Conservation (phyloP, 2,113 vertebrate species). For the Chunga burmeisteri region DNA sequence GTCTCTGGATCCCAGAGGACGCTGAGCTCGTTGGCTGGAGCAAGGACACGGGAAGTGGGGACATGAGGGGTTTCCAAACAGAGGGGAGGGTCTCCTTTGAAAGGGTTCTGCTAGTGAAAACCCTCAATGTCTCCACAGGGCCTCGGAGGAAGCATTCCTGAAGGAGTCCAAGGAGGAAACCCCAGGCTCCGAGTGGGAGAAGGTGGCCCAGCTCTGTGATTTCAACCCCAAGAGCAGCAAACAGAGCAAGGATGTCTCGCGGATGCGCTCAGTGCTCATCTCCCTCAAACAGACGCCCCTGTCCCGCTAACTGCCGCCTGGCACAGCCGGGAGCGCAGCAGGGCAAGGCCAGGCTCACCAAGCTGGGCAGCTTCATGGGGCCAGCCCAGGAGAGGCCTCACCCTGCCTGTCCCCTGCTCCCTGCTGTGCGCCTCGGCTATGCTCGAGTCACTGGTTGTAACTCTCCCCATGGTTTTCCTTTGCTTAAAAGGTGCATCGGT, state of each 20-base stretch:
- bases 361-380: background rate
- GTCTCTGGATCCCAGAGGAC: background rate
- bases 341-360: background rate
- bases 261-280: slow-evolving; percentile 97
- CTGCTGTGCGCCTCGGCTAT: slow-evolving; percentile 8
- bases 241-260: slow-evolving; percentile 96
- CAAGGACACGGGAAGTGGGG: background rate
- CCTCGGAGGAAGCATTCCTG: slow-evolving; percentile 92
- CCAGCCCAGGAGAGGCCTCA: background rate
- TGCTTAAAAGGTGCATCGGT: slow-evolving; percentile 80
- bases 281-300: slow-evolving; percentile 96
- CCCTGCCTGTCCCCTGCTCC: background rate
- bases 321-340: background rate
- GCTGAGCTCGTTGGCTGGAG: background rate
- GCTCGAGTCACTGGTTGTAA: slow-evolving; percentile 57
- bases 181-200: slow-evolving; percentile 93
- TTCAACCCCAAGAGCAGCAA: slow-evolving; percentile 99
- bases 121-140: slow-evolving; percentile 69
- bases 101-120: background rate
- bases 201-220: slow-evolving; percentile 95
- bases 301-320: slow-evolving; percentile 80
- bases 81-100: background rate
- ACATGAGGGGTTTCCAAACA: background rate
- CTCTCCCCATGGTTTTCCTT: slow-evolving; percentile 73
- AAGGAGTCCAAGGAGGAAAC: slow-evolving; percentile 89